A percentile compares a stretch with the other conserved stretches of the same genome.
Evolutionary conservation across 2,797 vertebrate species (phyloP).

Genomic region (Smutsia gigantea): DNA sequence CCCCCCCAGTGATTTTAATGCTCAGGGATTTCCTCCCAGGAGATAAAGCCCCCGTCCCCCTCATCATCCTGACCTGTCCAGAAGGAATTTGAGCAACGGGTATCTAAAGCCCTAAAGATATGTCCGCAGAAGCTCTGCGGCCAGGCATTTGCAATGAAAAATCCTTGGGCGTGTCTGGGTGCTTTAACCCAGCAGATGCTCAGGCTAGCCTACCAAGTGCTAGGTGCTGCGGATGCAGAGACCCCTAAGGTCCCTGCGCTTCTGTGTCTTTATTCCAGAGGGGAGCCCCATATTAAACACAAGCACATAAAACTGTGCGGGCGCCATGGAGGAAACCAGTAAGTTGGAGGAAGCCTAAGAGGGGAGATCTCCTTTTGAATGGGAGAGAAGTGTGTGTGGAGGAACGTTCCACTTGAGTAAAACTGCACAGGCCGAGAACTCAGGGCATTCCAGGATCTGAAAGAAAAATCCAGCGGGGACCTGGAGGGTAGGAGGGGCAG

Average conservation of each 20-base stretch:
- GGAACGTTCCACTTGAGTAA: fast-evolving
- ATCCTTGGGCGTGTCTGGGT: fast-evolving
- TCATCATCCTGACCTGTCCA: background rate
- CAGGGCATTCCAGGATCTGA: background rate
- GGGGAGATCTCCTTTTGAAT: background rate
- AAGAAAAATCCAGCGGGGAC: background rate
- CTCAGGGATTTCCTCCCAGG: background rate
- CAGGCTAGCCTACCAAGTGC: background rate
- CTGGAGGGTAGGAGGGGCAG: background rate
- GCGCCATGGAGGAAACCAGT: background rate
- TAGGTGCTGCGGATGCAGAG: background rate
- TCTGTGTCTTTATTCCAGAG: fast-evolving
- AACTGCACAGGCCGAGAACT: no score
- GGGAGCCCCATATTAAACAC: background rate
- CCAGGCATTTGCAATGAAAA: background rate
- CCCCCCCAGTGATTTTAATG: background rate
- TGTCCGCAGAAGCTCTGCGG: no score
- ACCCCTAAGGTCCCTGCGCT: background rate
- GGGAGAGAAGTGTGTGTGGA: background rate
- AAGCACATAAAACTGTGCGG: background rate
- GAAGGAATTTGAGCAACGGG: fast-evolving
- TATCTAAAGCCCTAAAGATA: background rate
- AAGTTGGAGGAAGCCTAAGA: background rate
- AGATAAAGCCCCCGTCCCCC: background rate
- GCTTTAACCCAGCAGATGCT: background rate